Evolutionary conservation across 1,140 invertebrate genomes (phyloP).

Genomic region (Bicyclus anynana): DNA sequence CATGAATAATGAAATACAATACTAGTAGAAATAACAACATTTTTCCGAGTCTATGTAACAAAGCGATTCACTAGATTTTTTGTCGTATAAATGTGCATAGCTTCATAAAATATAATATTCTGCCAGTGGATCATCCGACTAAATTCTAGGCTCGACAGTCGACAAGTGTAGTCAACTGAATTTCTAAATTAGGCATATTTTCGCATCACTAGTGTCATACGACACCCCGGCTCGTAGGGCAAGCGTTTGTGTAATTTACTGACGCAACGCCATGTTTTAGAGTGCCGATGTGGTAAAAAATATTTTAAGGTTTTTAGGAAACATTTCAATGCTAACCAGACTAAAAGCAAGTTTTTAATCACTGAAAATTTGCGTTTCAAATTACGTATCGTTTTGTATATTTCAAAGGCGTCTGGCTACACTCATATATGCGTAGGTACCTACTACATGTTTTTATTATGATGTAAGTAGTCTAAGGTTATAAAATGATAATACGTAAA

Average conservation of each 20-base stretch:
- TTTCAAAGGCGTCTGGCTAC: background rate
- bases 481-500: background rate
- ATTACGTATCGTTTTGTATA: background rate
- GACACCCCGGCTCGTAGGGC: slow-evolving; percentile 9
- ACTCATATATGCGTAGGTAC: background rate
- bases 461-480: background rate
- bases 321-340: background rate
- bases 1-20: too few relatives aligned
- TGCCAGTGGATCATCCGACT: too few relatives aligned
- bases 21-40: too few relatives aligned
- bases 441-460: background rate
- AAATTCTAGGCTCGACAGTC: too few relatives aligned
- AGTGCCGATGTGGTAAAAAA: background rate
- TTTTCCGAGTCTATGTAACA: too few relatives aligned
- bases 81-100: too few relatives aligned
- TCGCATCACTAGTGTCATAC: background rate
- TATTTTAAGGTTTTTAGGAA: background rate
- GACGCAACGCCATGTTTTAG: slow-evolving; percentile 8
- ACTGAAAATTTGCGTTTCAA: background rate
- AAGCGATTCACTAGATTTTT: too few relatives aligned
- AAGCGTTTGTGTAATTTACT: slow-evolving; percentile 19
- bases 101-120: too few relatives aligned
- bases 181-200: background rate
- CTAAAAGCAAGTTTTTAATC: background rate
- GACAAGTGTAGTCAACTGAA: background rate